A percentile compares a stretch with the other conserved stretches of the same genome.
Evolutionary conservation across 2,797 vertebrate genomes (phyloP).

Genomic region (Cuniculus paca): DNA sequence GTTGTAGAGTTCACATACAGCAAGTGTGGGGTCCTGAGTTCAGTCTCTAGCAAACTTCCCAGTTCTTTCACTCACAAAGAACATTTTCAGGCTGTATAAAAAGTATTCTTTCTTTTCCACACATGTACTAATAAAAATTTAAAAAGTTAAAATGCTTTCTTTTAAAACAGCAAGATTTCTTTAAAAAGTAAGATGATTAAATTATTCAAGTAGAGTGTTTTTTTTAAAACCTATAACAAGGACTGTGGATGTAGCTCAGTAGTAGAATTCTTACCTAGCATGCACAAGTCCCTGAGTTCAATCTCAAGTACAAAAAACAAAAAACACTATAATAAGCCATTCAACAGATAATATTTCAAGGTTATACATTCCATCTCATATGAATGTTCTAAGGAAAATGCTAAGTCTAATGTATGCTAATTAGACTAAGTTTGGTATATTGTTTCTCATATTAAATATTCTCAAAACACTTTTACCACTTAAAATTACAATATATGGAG

Average conservation of each 20-base stretch:
- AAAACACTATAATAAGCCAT: not conserved
- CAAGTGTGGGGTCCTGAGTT: too few species aligned
- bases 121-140: too few species aligned
- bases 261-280: too few species aligned
- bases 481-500: not conserved
- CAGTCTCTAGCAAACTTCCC: fast-evolving
- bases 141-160: not conserved
- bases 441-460: not conserved
- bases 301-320: too few species aligned
- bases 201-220: slow-evolving; percentile 3
- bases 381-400: not conserved
- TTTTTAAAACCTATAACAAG: not conserved
- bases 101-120: not conserved
- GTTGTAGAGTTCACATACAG: not conserved
- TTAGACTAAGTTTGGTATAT: not conserved
- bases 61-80: not conserved
- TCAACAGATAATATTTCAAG: not conserved
- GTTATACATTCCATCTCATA: not conserved
- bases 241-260: too few species aligned
- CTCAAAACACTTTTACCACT: not conserved
- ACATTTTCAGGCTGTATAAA: not conserved
- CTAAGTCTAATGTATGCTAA: not conserved
- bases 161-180: not conserved
- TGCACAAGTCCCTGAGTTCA: too few species aligned
- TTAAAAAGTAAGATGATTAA: not conserved